A percentile compares a stretch with the other conserved stretches of the same genome.
Conservation (phyloP, 2,113 vertebrate species). For the Aix galericulata region DNA sequence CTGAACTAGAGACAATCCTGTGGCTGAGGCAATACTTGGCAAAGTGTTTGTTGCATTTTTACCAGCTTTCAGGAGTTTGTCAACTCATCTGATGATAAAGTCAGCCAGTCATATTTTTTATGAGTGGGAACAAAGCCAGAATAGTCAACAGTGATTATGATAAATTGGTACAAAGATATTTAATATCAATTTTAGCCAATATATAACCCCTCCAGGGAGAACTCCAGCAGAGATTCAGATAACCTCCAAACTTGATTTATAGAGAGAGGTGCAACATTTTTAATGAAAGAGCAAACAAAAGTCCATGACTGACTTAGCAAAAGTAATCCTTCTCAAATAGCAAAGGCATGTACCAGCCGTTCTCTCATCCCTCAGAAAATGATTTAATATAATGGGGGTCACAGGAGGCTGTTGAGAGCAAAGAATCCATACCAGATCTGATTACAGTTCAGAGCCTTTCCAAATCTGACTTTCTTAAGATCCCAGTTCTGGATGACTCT, state of each 20-base stretch:
- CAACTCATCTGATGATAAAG: neutral
- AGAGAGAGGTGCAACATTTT: neutral
- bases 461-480: neutral
- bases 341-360: neutral
- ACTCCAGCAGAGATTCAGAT: neutral
- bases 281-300: neutral
- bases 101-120: neutral
- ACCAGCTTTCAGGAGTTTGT: neutral
- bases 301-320: neutral
- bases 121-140: neutral
- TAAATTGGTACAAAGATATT: neutral
- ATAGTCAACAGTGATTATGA: neutral
- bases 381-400: neutral
- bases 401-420: neutral
- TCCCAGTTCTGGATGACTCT: neutral
- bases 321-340: neutral
- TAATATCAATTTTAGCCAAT: neutral
- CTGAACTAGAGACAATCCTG: neutral
- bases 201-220: neutral
- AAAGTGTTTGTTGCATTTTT: neutral
- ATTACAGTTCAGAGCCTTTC: neutral
- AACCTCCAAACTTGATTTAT: neutral
- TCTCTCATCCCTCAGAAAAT: neutral
- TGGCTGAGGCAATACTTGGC: neutral
- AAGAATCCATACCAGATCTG: neutral